Conservation (phyloP, 1,140 invertebrate species). For the Bombus soroeensis region DNA sequence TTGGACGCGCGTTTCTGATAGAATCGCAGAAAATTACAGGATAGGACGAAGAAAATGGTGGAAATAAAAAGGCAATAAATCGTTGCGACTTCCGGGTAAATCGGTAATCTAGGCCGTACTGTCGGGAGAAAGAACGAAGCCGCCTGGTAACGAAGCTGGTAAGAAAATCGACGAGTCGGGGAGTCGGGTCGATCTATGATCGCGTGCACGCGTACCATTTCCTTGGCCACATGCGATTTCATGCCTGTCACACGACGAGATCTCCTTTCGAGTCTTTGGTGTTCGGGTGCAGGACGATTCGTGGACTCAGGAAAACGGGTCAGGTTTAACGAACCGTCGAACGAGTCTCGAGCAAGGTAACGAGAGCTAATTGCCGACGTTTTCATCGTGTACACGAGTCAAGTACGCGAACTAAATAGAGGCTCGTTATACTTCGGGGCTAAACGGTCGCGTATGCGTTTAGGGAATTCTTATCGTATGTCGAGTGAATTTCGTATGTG, state of each 20-base stretch:
- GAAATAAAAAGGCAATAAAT: conserved; percentile 43
- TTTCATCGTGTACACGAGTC: conserved; percentile 38
- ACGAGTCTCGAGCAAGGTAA: conserved; percentile 32
- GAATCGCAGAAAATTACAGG: not conserved
- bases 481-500: too few relatives aligned
- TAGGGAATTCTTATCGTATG: conserved; percentile 13
- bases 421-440: conserved; percentile 27
- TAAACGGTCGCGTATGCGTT: not conserved
- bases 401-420: conserved; percentile 10
- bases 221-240: conserved; percentile 41
- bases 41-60: not conserved
- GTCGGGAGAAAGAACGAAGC: conserved; percentile 21
- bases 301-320: conserved; percentile 30
- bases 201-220: conserved; percentile 46
- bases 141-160: not conserved
- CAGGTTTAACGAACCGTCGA: conserved; percentile 58
- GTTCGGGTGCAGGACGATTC: conserved; percentile 3
- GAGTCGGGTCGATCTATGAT: conserved; percentile 13
- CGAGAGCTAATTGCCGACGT: conserved; percentile 55
- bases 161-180: conserved; percentile 6
- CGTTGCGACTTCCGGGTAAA: not conserved
- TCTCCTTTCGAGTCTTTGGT: not conserved
- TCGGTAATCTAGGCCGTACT: conserved; percentile 30
- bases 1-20: not conserved
- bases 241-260: conserved; percentile 34